Conservation (phyloP, 2,797 vertebrate species). For the Tapera naevia region DNA sequence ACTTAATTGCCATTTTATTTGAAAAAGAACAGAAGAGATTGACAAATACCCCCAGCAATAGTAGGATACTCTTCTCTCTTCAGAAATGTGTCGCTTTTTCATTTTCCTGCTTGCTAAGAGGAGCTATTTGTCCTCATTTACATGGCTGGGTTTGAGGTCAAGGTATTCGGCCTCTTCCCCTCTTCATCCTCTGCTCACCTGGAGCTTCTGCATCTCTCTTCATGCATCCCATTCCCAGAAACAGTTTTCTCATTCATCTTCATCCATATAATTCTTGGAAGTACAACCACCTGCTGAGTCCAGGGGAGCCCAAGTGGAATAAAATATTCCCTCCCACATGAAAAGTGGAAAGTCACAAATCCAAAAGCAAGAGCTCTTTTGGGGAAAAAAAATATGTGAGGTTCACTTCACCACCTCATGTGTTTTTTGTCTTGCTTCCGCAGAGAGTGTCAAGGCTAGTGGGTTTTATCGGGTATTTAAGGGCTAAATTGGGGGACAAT, state of each 20-base stretch:
- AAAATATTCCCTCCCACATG: not conserved
- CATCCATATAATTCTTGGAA: not conserved
- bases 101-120: not conserved
- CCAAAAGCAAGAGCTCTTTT: not conserved
- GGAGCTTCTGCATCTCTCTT: not conserved
- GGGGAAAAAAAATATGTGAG: not conserved
- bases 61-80: not conserved
- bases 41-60: fast-evolving
- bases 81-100: not conserved
- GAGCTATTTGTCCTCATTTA: not conserved
- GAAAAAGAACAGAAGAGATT: not conserved
- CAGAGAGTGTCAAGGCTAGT: not conserved
- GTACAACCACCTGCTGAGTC: not conserved
- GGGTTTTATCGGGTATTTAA: not conserved
- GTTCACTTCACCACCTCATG: not conserved
- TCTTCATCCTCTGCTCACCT: not conserved
- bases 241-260: not conserved
- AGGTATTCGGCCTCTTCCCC: not conserved
- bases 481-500: not conserved
- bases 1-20: not conserved
- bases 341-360: not conserved
- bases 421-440: not conserved
- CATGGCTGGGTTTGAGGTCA: not conserved
- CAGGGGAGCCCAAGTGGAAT: not conserved
- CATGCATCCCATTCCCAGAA: not conserved